Base-by-base conservation (phyloP, 2,797 vertebrate genomes). In the Siniperca scherzeri region DNA sequence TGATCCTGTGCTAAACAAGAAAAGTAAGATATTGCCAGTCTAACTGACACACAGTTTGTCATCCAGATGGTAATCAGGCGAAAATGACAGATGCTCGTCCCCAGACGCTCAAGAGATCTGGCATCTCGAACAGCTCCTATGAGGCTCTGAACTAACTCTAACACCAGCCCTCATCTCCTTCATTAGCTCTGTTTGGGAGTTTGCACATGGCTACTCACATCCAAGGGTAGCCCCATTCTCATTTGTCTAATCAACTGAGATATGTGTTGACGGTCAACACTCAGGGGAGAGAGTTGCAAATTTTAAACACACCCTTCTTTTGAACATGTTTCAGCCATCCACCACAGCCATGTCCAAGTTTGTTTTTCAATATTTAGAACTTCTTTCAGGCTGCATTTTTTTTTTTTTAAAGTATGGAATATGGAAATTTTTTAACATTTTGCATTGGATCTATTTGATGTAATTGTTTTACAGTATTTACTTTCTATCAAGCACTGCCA, bases 51-150 rank as follows among this genome's bases (percentile, higher is more conserved):
- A 55, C 38, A 73, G 57, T 74, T 78, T 79, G 77, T 80, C 64
- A 80, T 80, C 70, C 87, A 91, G 88, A 92, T 91, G 88, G 88
- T 80, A 78, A 88, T 52, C 80, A 87, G 46, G 80, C 30, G 9
- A 75, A 77, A 77, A 70, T 92, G 92, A 90, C 92, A 93, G 92
- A 82, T 80, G 84, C 75, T 75, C 12, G 19, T 94, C 89, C 89
- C 90, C 57, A 83, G 87, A 93, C 70, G 75, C 86, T 83, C 70
- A 17, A 74, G 33, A 80, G 82, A 81, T 70, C 16, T 69, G 66
- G 72, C 78, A 81, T 87, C 86, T 82, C 38, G 1, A 80, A 83
- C 82, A 82, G 78, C 55, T 91, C 88, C 84, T 77, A 76, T 50
- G 87, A 86, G 91, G 83, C 59, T 78, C 56, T 84, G 75, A 85